Conservation (phyloP, 1,140 invertebrate genomes). For the Trialeurodes vaporariorum region DNA sequence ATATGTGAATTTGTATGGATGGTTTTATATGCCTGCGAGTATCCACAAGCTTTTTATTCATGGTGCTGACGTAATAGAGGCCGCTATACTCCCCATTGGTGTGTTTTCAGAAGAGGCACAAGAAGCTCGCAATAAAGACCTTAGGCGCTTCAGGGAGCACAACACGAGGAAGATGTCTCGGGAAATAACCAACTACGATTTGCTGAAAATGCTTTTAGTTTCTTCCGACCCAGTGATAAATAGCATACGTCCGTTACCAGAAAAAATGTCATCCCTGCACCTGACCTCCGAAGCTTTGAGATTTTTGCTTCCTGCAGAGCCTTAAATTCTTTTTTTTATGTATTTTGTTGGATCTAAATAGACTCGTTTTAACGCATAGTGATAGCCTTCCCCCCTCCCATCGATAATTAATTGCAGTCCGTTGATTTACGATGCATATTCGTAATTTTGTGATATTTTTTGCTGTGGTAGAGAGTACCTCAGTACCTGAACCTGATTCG, state of each 20-base stretch:
- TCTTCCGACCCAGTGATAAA: conserved; percentile 23
- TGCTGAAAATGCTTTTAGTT: conserved; percentile 25
- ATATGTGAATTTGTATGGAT: conserved; percentile 23
- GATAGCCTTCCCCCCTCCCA: too few relatives aligned
- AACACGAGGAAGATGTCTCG: conserved; percentile 25
- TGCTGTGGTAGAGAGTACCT: too few relatives aligned
- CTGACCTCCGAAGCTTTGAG: too few relatives aligned
- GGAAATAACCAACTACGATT: conserved; percentile 25
- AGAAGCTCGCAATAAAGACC: conserved; percentile 30
- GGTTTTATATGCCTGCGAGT: conserved; percentile 20
- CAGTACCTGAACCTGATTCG: too few relatives aligned
- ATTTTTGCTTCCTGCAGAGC: too few relatives aligned
- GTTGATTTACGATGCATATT: too few relatives aligned
- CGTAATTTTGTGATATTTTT: too few relatives aligned
- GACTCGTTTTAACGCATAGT: too few relatives aligned
- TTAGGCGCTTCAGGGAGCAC: conserved; percentile 23
- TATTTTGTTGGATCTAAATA: too few relatives aligned
- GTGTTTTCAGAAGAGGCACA: conserved; percentile 30
- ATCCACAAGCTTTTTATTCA: conserved; percentile 30
- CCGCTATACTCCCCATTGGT: conserved; percentile 28
- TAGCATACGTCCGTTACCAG: background rate
- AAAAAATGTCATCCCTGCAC: too few relatives aligned
- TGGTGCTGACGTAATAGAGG: conserved; percentile 26
- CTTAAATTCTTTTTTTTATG: too few relatives aligned
- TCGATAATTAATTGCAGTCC: too few relatives aligned